phyloP scores from a whole-genome alignment of 2,113 vertebrate genomes.

The Melanerpes aurifrons region DNA sequence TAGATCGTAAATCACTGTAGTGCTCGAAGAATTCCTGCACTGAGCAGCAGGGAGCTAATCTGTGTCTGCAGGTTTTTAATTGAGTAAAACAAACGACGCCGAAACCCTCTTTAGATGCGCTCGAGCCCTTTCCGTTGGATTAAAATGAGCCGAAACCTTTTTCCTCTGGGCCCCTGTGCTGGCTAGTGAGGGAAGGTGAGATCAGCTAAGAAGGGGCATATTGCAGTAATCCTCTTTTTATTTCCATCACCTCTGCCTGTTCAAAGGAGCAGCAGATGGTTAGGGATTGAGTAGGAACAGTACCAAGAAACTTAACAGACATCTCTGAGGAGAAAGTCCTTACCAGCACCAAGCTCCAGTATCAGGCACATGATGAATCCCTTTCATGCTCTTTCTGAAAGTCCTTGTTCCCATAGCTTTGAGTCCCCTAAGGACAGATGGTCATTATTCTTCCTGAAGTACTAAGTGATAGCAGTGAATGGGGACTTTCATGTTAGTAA shows the following conservation, averaged over 20 bases:
- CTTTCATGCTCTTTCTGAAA: not conserved
- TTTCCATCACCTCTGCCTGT: not conserved
- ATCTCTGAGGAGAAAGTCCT: not conserved
- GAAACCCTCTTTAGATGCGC: constrained; percentile 49
- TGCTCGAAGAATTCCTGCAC: constrained; percentile 25
- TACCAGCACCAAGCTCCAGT: not conserved
- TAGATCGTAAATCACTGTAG: constrained; percentile 62
- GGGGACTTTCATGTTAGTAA: not conserved
- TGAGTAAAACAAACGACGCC: constrained; percentile 64
- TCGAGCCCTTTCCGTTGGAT: constrained; percentile 2
- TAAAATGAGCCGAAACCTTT: not conserved
- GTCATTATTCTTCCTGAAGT: not conserved
- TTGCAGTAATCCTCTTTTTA: not conserved
- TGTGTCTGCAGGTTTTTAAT: constrained; percentile 69
- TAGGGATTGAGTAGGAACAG: not conserved
- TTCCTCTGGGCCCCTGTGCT: not conserved
- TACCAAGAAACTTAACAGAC: not conserved
- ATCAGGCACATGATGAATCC: not conserved
- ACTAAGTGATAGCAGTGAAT: not conserved
- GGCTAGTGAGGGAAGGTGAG: not conserved
- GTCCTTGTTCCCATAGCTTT: not conserved
- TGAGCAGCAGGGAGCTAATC: constrained; percentile 55
- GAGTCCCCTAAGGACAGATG: not conserved
- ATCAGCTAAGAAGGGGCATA: not conserved
- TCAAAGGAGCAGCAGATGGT: not conserved